phyloP scores from a whole-genome alignment of 1,140 invertebrate genomes.

The Cotesia chilonis region DNA sequence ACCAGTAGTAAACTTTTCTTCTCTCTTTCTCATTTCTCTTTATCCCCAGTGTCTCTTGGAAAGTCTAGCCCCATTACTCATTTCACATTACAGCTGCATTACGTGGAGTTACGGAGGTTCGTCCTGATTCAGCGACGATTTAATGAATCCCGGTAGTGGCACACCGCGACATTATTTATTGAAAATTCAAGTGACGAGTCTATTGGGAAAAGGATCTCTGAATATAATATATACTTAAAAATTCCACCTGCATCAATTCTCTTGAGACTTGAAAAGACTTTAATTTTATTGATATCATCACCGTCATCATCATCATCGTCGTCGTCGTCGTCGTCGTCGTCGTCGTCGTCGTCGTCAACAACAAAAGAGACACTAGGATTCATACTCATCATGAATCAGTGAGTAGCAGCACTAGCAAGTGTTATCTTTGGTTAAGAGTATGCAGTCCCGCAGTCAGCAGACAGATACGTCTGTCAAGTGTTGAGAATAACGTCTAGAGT shows the following conservation, averaged over 20 bases:
- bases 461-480: constrained; percentile 18
- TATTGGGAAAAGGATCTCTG: no score
- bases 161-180: constrained; percentile 45
- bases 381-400: no score
- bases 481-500: constrained; percentile 10
- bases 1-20: no score
- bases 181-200: not conserved
- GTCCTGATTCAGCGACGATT: constrained; percentile 41
- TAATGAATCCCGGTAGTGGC: constrained; percentile 44
- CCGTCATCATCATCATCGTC: no score
- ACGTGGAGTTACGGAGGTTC: constrained; percentile 36
- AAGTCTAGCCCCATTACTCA: constrained; percentile 47
- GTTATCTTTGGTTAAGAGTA: not conserved
- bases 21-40: not conserved
- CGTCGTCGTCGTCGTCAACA: no score
- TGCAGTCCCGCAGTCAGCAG: not conserved
- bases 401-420: no score
- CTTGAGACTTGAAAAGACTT: no score
- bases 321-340: no score
- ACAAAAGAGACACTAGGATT: no score
- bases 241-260: no score
- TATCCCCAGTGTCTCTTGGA: constrained; percentile 16
- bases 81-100: constrained; percentile 46
- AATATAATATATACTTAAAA: no score
- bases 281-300: no score